These are phyloP conservation scores for Morelia viridis DNA, from an alignment of 2,797 vertebrate genomes.

Conservation along the genomic window DNA sequence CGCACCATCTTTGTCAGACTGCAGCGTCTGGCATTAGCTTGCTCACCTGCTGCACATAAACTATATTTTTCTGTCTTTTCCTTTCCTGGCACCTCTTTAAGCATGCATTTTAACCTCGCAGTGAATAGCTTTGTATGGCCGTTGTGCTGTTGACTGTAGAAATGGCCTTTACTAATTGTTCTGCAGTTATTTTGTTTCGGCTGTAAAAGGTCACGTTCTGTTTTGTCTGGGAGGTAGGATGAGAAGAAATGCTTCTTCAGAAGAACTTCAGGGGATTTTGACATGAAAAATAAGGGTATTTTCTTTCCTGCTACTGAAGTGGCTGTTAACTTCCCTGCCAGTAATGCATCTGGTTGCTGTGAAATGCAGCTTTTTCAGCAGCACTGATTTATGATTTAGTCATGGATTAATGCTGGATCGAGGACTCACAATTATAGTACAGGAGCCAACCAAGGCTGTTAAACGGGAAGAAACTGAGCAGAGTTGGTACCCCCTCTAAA, in stretches of 20 bases:
- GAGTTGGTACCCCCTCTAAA: neutral
- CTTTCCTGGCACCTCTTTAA: neutral
- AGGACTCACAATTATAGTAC: neutral
- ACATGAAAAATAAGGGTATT: constrained; percentile 35
- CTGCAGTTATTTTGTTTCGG: constrained; percentile 35
- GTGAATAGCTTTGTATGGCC: constrained; percentile 55
- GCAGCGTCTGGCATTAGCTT: constrained; percentile 46
- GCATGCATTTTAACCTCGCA: constrained; percentile 56
- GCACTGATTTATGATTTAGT: constrained; percentile 9
- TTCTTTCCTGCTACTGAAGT: constrained; percentile 38
- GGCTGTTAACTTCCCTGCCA: constrained; percentile 13
- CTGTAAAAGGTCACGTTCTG: neutral
- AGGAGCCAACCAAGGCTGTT: too few relatives aligned
- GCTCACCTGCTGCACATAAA: constrained; percentile 54
- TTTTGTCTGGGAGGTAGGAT: neutral
- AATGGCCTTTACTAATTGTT: constrained; percentile 57
- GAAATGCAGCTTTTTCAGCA: neutral
- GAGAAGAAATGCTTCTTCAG: neutral
- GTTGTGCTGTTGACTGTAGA: constrained; percentile 42
- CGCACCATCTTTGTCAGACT: constrained; percentile 13
- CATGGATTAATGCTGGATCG: neutral
- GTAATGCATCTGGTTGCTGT: neutral
- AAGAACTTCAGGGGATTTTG: constrained; percentile 42
- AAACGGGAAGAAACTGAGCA: constrained; percentile 10
- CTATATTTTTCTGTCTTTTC: constrained; percentile 36